Base-by-base conservation (phyloP, 2,797 vertebrate species). In the Atherinosoma microstoma region DNA sequence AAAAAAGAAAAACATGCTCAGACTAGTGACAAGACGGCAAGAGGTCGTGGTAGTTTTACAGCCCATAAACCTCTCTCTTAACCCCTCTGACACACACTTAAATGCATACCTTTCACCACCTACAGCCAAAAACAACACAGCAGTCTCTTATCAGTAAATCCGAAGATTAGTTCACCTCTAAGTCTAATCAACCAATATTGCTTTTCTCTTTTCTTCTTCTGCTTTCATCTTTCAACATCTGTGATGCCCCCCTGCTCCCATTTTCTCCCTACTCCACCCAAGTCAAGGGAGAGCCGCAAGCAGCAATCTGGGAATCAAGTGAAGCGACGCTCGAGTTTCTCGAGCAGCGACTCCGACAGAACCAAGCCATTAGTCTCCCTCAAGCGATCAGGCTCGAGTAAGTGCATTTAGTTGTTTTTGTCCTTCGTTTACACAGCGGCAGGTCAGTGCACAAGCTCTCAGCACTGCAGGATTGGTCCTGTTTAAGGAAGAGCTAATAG, bases 311-410 rank as follows among this genome's bases (percentile, higher is more conserved):
- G 90, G 35, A 88, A 94, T 73, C 95, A 95, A 83, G 94, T 94
- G 81, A 98, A 98, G 84, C 93, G 95, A n/a, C 95, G 96, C 1
- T 96, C 97, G 3, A 96, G 96, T 67, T 96, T 96, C 81, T 97
- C 97, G 89, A 97, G 96, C 13, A 95, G 96, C 64, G 96, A 97
- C 73, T 95, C 95, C 0, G 94, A 95, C 53, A 94, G 94, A 22
- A 92, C 93, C 75, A 96, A 97, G 64, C 91, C 96, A 0, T 91
- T 95, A 58, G 94, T 95, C 85, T 96, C 96, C 79, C 95, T 98
- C 88, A 97, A 97, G 85, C 94, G 95, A 67, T 96, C 96, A 0
- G 96, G 95, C 0, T 98, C 97, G 20, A 98, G 97, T 99, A 95
- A 90, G 91, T 83, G 11, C 16, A 4, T 32, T 45, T 18, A 8